Evolutionary conservation across 2,113 vertebrate species (phyloP).

Genomic region (Pholis gunnellus): DNA sequence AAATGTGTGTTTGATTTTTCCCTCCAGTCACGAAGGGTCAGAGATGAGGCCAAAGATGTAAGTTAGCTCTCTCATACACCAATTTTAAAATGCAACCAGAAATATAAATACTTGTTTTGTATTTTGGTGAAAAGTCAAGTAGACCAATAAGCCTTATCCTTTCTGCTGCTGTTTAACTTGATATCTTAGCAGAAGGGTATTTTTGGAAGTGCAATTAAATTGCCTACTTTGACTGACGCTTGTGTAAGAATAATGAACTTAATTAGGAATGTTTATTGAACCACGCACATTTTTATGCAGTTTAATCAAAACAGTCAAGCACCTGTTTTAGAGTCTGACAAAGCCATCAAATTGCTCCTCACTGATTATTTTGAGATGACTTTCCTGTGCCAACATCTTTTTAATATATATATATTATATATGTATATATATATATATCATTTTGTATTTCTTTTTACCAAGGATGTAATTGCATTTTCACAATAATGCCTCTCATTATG

Average conservation of each 20-base stretch:
- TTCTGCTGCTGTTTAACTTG: conserved; percentile 34
- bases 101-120: background rate
- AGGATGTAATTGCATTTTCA: conserved; percentile 54
- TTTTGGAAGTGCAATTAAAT: conserved; percentile 57
- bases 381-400: background rate
- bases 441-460: conserved; percentile 42
- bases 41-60: conserved; percentile 85
- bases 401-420: background rate
- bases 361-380: conserved; percentile 33
- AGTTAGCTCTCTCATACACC: conserved; percentile 63
- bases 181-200: conserved; percentile 36
- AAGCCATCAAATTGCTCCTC: conserved; percentile 14
- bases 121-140: conserved; percentile 12
- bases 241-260: conserved; percentile 53
- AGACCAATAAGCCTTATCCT: conserved; percentile 14
- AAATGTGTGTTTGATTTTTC: conserved; percentile 57
- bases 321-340: conserved; percentile 18
- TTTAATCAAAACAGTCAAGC: conserved; percentile 35
- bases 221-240: conserved; percentile 24
- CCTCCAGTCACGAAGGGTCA: conserved; percentile 94
- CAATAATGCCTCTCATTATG: conserved; percentile 65
- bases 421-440: conserved; percentile 6
- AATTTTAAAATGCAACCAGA: conserved; percentile 7
- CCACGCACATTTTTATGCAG: background rate
- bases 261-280: conserved; percentile 38